Conservation (phyloP, 2,113 vertebrate species). For the Sinocyclocheilus grahami region DNA sequence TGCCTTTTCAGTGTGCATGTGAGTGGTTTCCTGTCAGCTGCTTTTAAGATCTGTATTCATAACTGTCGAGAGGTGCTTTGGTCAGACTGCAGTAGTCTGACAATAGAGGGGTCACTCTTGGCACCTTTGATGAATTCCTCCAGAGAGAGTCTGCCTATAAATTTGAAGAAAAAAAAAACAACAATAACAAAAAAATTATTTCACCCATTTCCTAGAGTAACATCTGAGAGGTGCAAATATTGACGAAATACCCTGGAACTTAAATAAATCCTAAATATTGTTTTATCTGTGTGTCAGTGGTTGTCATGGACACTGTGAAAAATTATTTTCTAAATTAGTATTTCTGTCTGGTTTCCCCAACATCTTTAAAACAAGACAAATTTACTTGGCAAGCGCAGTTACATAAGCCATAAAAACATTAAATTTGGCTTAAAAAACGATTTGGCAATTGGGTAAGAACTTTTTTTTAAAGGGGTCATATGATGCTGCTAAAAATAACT, state of each 20-base stretch:
- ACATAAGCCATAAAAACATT: not conserved
- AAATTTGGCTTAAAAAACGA: not conserved
- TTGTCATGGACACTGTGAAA: not conserved
- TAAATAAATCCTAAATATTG: not conserved
- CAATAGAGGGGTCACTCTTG: constrained; percentile 97
- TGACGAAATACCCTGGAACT: not conserved
- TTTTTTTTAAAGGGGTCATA: too few relatives aligned
- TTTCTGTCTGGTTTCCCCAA: not conserved
- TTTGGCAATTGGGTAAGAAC: not conserved
- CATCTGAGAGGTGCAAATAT: not conserved
- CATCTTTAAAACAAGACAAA: not conserved
- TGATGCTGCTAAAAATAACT: too few relatives aligned
- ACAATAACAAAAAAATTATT: not conserved
- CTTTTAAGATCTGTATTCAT: constrained; percentile 67
- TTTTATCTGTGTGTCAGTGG: not conserved
- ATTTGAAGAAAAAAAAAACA: constrained; percentile 6
- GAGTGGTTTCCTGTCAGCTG: constrained; percentile 10
- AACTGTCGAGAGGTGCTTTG: constrained; percentile 87
- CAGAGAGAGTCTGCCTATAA: constrained; percentile 88
- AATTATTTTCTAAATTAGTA: not conserved
- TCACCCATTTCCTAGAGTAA: not conserved
- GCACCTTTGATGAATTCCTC: constrained; percentile 98
- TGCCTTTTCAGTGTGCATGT: constrained; percentile 27
- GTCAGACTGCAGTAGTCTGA: constrained; percentile 94
- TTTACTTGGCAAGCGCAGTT: not conserved